Evolutionary conservation across 2,113 vertebrate genomes (phyloP), one percentile per base, ranked within the genome.

Genomic region (Eulemur rufifrons): DNA sequence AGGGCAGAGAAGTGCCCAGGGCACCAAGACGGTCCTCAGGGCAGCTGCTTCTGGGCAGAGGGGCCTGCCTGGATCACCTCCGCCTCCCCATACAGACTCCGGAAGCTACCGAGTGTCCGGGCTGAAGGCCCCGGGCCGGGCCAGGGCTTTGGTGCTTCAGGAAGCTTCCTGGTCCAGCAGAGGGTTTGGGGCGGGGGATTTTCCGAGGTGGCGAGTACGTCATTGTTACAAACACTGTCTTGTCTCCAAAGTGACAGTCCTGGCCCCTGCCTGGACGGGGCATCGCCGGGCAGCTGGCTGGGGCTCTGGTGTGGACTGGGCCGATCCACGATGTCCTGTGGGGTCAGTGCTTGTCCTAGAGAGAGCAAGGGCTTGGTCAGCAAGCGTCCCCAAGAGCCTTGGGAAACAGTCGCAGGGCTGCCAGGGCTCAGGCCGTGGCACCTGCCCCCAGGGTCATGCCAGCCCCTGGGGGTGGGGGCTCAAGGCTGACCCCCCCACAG

Each of bases 331-430:
- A 37, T 25, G 69, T 98, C 94, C 97, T 94, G 95, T 85, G n/a
- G 34, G 91, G 97, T 99, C 98, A 99, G 98, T 98, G 99, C 96
- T 98, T 99, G 97, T 99, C 99, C 99, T 99, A 91, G 69, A 94
- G 90, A 89, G 47, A 98, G 73, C 17, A 88, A 91, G 68, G 42
- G 32, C 37, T 20, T 37, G 14, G 56, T 91, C 77, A 96, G 69
- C 82, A 86, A 66, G 52, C 11, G 69, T 74, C 32, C 32, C 21
- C 34, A 39, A 50, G 23, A 63, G 56, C 45, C 64, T 20, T 7
- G 63, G 39, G 52, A 56, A 50, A 27, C 10, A 23, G 13, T n/a
- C 5, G 6, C 27, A 59, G 1, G 34, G 11, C 12, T 63, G 61
- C 61, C 52, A 54, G 52, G 5, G 52, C 17, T 54, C 52, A 54